Percentiles rank a stretch among this genome's conserved stretches.
Evolutionary conservation across 2,888 invertebrate genomes (phyloP).

Genomic region (Tryphoninae sp.): DNA sequence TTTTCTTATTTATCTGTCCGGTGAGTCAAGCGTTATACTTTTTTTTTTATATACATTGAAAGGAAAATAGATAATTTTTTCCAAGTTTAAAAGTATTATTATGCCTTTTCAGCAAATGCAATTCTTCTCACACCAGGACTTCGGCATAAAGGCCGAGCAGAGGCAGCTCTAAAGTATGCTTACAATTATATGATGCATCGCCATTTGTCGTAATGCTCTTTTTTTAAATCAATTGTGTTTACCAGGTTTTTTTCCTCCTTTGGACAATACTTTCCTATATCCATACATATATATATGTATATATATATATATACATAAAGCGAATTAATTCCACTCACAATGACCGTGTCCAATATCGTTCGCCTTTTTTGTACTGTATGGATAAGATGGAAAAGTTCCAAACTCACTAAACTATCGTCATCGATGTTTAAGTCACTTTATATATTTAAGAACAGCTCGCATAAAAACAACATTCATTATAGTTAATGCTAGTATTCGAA

Average conservation of each 20-base stretch:
- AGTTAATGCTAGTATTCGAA: not conserved
- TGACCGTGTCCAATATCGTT: not conserved
- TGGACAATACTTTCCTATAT: conserved; percentile 29
- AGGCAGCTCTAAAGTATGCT: conserved; percentile 67
- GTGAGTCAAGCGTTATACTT: conserved; percentile 77
- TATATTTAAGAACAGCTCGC: conserved; percentile 40
- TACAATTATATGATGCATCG: conserved; percentile 71
- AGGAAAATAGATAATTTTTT: not conserved
- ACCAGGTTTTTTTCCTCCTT: conserved; percentile 11
- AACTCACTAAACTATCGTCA: conserved; percentile 24
- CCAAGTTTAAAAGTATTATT: conserved; percentile 16
- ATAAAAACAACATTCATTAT: not conserved
- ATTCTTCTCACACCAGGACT: conserved; percentile 75
- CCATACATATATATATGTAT: conserved; percentile 15
- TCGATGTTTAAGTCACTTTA: conserved; percentile 43
- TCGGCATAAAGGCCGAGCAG: conserved; percentile 72
- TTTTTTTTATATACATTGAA: not conserved
- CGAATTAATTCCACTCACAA: conserved; percentile 37
- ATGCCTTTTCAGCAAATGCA: conserved; percentile 69
- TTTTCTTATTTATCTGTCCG: conserved; percentile 88
- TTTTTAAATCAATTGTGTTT: not conserved
- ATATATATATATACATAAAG: conserved; percentile 37
- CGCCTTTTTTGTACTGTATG: conserved; percentile 18
- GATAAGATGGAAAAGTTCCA: conserved; percentile 8
- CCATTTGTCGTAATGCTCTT: conserved; percentile 71